Base-by-base conservation (phyloP, 2,797 vertebrate genomes). In the Chelon auratus region DNA sequence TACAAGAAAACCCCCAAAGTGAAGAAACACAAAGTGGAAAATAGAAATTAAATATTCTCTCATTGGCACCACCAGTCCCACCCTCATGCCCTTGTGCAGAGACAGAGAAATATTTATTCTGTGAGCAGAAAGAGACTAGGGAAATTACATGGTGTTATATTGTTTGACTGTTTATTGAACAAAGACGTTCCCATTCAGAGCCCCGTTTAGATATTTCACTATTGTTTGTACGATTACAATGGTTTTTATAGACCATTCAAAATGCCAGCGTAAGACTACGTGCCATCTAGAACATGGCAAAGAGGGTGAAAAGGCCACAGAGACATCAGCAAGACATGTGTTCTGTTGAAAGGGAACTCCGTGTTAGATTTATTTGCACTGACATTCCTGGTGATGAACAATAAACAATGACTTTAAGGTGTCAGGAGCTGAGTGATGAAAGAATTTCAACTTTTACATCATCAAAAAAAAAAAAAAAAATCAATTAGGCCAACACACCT, bases 121-220 rank as follows among this genome's bases (percentile, higher is more conserved):
- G 13, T 15, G 68, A 37, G 65, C 65, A 80, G 82, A 87, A 76
- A 87, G 80, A 77, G 87, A 78, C 69, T 55, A 20, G 81, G 89
- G 88, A 92, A 90, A 91, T 87, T 80, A 83, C 89, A 84, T 82
- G 68, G 50, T 80, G 78, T 80, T 81, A 87, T 84, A 93, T 93
- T 94, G 91, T 94, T 91, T 86, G n/a, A 51, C 75, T 91, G 91
- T 94, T 92, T 93, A 92, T 90, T 91, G 85, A 88, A 84, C 78
- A 59, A 84, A 81, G 77, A 84, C 81, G 75, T 84, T 84, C 20
- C 77, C 75, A 84, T 87, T 89, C 84, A 82, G 70, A 75, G 20
- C 55, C 67, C 77, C 58, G 36, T 82, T 81, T 60, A 70, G 69
- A 87, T 68, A 81, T 55, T 84, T 80, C 55, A 9, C 73, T 30